Base-by-base conservation (phyloP, 37 sponge, comb jelly and placozoan genomes). In the Oscarella lobularis region DNA sequence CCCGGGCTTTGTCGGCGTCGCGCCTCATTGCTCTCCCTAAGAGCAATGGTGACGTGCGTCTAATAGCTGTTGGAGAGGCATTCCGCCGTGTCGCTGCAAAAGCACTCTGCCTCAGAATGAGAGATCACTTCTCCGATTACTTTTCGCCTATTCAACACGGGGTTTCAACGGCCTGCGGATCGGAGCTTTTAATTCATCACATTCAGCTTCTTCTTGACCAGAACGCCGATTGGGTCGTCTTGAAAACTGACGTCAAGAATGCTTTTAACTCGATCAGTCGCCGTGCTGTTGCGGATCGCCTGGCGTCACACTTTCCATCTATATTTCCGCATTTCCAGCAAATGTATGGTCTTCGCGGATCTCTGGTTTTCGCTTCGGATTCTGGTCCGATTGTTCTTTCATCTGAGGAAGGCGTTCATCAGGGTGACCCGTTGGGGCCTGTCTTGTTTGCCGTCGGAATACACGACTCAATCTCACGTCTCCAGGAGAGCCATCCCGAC, bases 131-230 rank as follows among this genome's bases (percentile, higher is more conserved):
- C 20, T 27, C 60, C 20, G 60, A 48, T 48, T 48, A 27, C n/a
- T 48, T 48, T 48, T 48, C 14, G 9, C 60, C 60, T 48, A 48
- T 48, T 48, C 60, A 48, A 48, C 60, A 48, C 60, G 60, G 60
- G 9, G 60, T 48, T 27, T 48, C 60, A 48, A 48, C 20, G 20
- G 20, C 14, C 9, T 48, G 60, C 20, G 60, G 60, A 9, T 27
- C 60, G 20, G 60, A 48, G 60, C 20, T 48, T 27, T 9, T 48
- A 48, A 20, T 20, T 27, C 60, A 48, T 48, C 60, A 48, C 20
- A 48, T 48, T 27, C 9, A 20, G 9, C 9, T 48, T 48, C 14
- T 48, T 48, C 20, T 48, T 9, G 60, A 48, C 9, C 20, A 9
- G 14, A 48, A 48, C 20, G 14, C 60, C 60, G 20, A 48, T 20